Percentiles rank a stretch among this genome's conserved stretches.
phyloP scores from a whole-genome alignment of 2,797 vertebrate genomes.

The Octomys mimax region DNA sequence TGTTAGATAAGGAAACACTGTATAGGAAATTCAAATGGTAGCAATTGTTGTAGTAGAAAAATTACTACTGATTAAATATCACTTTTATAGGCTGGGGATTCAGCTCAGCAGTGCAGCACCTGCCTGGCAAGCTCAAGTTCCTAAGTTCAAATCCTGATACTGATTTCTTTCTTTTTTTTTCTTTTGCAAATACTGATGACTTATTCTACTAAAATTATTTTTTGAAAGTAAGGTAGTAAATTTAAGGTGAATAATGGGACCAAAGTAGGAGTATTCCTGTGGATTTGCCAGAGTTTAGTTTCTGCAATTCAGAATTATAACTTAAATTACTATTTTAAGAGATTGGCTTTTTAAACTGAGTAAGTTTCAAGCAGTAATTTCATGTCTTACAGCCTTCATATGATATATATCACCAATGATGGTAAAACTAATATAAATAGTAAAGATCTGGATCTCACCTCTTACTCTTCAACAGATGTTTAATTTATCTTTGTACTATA shows the following conservation, averaged over 20 bases:
- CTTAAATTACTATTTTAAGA: neutral
- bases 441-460: neutral
- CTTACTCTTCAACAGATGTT: neutral
- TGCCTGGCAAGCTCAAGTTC: too few species aligned
- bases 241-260: neutral
- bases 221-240: too few species aligned
- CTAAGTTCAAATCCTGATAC: too few species aligned
- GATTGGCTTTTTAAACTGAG: neutral
- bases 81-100: too few species aligned
- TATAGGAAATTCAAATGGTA: neutral
- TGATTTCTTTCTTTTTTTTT: too few species aligned
- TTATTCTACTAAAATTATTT: too few species aligned
- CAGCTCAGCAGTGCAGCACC: too few species aligned
- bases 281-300: neutral
- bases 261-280: neutral
- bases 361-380: neutral
- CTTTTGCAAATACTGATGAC: too few species aligned
- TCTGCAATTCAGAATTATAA: neutral
- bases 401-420: neutral
- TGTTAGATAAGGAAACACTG: neutral
- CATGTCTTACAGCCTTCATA: neutral
- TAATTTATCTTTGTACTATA: neutral
- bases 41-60: neutral
- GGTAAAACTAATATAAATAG: neutral
- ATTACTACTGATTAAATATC: too few species aligned